These are phyloP conservation scores for Eupeodes latifasciatus DNA, from an alignment of 2,888 invertebrate species.

Conservation along the genomic window DNA sequence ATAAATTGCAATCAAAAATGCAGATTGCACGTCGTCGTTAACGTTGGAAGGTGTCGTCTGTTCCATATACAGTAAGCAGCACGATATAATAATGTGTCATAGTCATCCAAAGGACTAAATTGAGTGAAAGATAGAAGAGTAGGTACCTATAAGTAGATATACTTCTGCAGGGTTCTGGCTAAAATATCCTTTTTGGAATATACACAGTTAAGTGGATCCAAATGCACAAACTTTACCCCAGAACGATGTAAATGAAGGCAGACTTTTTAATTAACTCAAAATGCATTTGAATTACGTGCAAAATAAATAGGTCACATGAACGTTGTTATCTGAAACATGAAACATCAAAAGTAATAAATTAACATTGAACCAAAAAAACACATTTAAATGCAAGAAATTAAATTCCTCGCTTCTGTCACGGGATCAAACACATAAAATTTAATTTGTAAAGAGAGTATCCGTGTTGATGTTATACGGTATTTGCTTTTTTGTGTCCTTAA, in stretches of 20 bases:
- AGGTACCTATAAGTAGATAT: background rate
- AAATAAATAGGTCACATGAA: conserved; percentile 34
- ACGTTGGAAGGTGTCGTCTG: background rate
- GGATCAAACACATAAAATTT: background rate
- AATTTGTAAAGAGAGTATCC: no score
- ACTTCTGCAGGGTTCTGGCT: conserved; percentile 20
- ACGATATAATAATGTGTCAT: conserved; percentile 6
- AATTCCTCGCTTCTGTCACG: background rate
- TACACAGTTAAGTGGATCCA: background rate
- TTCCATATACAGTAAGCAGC: background rate
- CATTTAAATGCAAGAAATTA: background rate
- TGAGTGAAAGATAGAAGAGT: conserved; percentile 15
- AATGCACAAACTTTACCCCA: background rate
- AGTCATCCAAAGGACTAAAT: conserved; percentile 12
- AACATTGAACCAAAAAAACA: background rate
- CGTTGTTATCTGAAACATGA: background rate
- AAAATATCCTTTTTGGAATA: conserved; percentile 25
- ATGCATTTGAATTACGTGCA: conserved; percentile 26
- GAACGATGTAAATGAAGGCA: background rate
- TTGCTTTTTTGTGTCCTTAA: background rate
- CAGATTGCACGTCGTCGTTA: conserved; percentile 57
- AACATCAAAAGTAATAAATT: background rate
- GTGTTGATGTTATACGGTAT: background rate
- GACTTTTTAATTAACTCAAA: conserved; percentile 56
- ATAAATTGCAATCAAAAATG: conserved; percentile 70